Conservation (phyloP, 2,888 invertebrate genomes). For the Drosophila lacicola region DNA sequence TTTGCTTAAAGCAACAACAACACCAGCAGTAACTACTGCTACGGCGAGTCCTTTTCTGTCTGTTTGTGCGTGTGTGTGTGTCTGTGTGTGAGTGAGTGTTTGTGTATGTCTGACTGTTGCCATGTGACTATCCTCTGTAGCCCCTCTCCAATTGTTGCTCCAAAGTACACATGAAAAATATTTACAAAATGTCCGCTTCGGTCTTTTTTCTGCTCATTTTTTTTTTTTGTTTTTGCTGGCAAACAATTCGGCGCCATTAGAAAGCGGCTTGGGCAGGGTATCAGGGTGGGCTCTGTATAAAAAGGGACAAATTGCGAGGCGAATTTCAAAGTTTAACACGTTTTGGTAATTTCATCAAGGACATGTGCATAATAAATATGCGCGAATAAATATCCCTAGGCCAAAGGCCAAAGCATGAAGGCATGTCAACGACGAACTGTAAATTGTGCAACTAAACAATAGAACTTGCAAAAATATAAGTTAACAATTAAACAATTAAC, state of each 20-base stretch:
- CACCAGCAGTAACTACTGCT: conserved; percentile 15
- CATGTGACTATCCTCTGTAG: conserved; percentile 36
- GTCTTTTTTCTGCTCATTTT: conserved; percentile 6
- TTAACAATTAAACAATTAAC: background rate
- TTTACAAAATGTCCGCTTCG: conserved; percentile 62
- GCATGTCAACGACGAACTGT: conserved; percentile 9
- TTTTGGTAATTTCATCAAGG: conserved; percentile 71
- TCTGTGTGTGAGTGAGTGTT: conserved; percentile 5
- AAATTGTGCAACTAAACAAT: conserved; percentile 3
- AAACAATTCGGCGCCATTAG: conserved; percentile 68
- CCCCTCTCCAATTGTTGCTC: conserved; percentile 47
- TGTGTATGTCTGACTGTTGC: conserved; percentile 41
- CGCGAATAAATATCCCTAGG: conserved; percentile 7
- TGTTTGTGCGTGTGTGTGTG: background rate
- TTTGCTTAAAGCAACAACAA: conserved; percentile 54
- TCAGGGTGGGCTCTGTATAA: conserved; percentile 3
- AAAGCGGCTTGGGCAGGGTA: conserved; percentile 16
- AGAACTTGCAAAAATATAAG: conserved; percentile 3
- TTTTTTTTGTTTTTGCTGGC: conserved; percentile 44
- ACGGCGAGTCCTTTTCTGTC: conserved; percentile 1
- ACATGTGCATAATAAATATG: conserved; percentile 51
- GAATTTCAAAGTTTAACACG: conserved; percentile 68
- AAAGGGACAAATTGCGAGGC: conserved; percentile 45
- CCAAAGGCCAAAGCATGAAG: conserved; percentile 11
- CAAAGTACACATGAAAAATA: conserved; percentile 68